Conservation (phyloP, 1,140 invertebrate genomes). For the Drosophila cardini region DNA sequence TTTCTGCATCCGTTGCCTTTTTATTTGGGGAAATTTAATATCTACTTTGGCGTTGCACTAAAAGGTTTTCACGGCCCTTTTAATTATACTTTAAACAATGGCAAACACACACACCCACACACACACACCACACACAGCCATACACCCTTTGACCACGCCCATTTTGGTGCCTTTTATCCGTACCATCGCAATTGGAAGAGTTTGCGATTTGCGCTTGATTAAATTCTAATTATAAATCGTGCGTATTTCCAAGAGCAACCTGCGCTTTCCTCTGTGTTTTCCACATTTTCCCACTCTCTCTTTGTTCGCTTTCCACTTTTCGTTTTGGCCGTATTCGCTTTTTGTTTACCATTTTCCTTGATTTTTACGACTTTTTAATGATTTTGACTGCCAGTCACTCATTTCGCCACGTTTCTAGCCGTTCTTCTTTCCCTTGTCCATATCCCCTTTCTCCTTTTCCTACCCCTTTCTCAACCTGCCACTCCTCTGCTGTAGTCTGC, state of each 20-base stretch:
- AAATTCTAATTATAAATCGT: slow-evolving; percentile 84
- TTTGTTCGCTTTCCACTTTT: slow-evolving; percentile 8
- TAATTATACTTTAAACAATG: slow-evolving; percentile 82
- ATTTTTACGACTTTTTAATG: slow-evolving; percentile 84
- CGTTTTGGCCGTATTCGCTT: slow-evolving; percentile 40
- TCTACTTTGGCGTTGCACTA: slow-evolving; percentile 59
- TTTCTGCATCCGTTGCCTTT: slow-evolving; percentile 16
- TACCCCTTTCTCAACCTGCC: not conserved
- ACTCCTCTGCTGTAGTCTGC: slow-evolving; percentile 1
- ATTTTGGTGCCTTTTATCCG: slow-evolving; percentile 12
- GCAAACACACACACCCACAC: slow-evolving; percentile 33
- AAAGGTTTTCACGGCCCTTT: slow-evolving; percentile 76
- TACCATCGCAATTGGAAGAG: slow-evolving; percentile 52
- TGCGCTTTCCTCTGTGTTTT: too few relatives aligned
- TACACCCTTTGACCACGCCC: slow-evolving; percentile 29
- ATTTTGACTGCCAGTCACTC: slow-evolving; percentile 83
- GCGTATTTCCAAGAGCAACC: slow-evolving; percentile 63
- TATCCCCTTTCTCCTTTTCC: not conserved
- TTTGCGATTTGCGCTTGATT: slow-evolving; percentile 83
- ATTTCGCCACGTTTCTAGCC: slow-evolving; percentile 69
- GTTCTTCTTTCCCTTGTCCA: not conserved
- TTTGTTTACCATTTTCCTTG: slow-evolving; percentile 75
- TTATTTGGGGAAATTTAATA: slow-evolving; percentile 69
- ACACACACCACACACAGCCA: not conserved
- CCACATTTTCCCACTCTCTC: not conserved